Base-by-base conservation (phyloP, 2,113 vertebrate genomes). In the Zonotrichia leucophrys region DNA sequence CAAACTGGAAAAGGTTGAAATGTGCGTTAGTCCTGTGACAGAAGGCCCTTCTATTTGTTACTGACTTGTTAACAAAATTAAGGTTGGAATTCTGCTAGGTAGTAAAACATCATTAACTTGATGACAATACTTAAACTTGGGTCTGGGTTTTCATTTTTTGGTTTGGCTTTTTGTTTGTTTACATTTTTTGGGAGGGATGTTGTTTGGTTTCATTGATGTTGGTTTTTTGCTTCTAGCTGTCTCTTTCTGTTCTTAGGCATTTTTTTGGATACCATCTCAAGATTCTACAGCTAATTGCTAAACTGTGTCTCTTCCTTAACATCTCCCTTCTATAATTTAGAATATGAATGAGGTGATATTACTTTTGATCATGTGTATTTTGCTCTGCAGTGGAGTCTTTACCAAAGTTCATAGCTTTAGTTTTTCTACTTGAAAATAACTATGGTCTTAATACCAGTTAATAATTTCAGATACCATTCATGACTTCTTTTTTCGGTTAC, bases 161-260 rank as follows among this genome's bases (percentile, higher is more conserved):
- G 15, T 44, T 64, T 24, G 9, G 3, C 53, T n/a, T 41, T 18
- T 50, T 46, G 3, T 6, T 6, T 12, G 4, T 5, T 41, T 44
- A 18, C 3, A 2, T 35, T 35, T 35, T n/a, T n/a, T 23, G 5
- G 10, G 28, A 9, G 24, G 12, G 7, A 12, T 3, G 1, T 5
- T 11, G 14, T 53, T 69, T 52, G 14, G 5, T 55, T 56, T 47
- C 33, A 8, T 22, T 25, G 21, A 5, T 64, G 10, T 58, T 56
- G 10, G 4, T 35, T 73, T 42, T 50, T 74, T 58, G 31, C 7
- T 68, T 39, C 18, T 53, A 81, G 7, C 6, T 47, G 8, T 20
- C 76, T 35, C 8, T 63, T 82, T 58, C 47, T 73, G 30, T 47
- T 83, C 24, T 68, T 60, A 10, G 15, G 12, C 8, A 14, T 69